These are phyloP conservation scores for Leptarthrus brevirostris DNA, from an alignment of 2,888 invertebrate species.

Conservation along the genomic window DNA sequence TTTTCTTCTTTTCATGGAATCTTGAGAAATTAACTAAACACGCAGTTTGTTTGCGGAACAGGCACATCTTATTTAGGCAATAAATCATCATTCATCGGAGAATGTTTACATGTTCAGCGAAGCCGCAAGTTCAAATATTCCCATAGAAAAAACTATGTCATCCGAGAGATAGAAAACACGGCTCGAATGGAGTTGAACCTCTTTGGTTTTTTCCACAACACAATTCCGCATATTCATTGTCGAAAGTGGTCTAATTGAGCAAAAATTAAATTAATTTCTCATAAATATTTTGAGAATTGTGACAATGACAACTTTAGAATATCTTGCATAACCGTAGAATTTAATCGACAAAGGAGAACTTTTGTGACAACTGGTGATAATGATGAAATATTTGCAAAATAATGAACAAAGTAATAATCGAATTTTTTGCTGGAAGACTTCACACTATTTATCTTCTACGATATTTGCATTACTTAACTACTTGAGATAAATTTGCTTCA, in stretches of 20 bases:
- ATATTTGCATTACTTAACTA: too few relatives aligned
- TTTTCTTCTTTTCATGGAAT: too few relatives aligned
- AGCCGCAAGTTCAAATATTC: conserved; percentile 5
- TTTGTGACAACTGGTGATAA: too few relatives aligned
- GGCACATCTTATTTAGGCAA: conserved; percentile 24
- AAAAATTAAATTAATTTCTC: conserved; percentile 21
- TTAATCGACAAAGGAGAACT: too few relatives aligned
- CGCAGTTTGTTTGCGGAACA: conserved; percentile 18
- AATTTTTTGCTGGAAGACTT: too few relatives aligned
- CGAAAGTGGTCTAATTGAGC: conserved; percentile 26
- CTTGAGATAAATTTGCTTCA: too few relatives aligned
- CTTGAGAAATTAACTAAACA: conserved; percentile 23
- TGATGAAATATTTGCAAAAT: too few relatives aligned
- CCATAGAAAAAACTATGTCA: background rate
- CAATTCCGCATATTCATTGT: background rate
- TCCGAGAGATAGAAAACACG: background rate
- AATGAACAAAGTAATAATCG: too few relatives aligned
- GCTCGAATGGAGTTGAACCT: too few relatives aligned
- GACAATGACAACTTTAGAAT: too few relatives aligned
- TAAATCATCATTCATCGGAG: conserved; percentile 26
- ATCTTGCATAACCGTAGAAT: too few relatives aligned
- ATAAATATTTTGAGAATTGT: conserved; percentile 26
- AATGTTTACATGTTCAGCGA: conserved; percentile 10
- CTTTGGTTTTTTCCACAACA: background rate
- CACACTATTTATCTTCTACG: too few relatives aligned